Base-by-base conservation (phyloP, 2,797 vertebrate species). In the Clamator glandarius region DNA sequence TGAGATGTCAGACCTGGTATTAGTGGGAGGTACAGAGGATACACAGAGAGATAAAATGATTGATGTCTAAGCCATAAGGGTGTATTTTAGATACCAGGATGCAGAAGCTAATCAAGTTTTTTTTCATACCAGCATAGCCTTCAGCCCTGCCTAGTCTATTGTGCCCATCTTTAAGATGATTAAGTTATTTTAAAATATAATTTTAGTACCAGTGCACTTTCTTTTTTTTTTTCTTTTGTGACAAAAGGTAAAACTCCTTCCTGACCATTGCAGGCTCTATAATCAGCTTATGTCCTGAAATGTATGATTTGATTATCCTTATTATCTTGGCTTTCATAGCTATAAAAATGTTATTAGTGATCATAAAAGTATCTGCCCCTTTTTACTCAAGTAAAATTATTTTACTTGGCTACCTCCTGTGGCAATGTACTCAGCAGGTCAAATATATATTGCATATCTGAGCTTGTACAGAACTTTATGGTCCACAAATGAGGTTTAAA, bases 341-440 rank as follows among this genome's bases (percentile, higher is more conserved):
- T 89, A 70, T 96, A 95, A 96, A 97, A 95, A 94, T 91, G 63
- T 94, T 93, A 95, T 96, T 95, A 94, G 76, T 66, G 67, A 94
- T 87, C 92, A 87, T 96, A 96, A 97, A 96, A 95, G 33, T 96
- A 94, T 92, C 92, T 93, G 63, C 31, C 63, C 86, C 54, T 92
- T 96, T 95, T 93, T 94, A 91, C 76, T 94, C 61, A 79, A 84
- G 87, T 76, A 62, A 81, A 92, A 82, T 84, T 55, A 90, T 87
- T 94, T 96, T 77, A 77, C 72, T 84, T 93, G 77, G 82, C 75
- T 90, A 86, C 78, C 55, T 92, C 77, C 63, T 72, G 33, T 87
- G 50, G 64, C 91, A 90, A 58, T 73, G 48, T 85, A 83, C 78
- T 92, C 91, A 77, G 62, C 42, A 85, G 80, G 72, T 89, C 74